Evolutionary conservation across 2,113 vertebrate species (phyloP).

Genomic region (Steatornis caripensis): DNA sequence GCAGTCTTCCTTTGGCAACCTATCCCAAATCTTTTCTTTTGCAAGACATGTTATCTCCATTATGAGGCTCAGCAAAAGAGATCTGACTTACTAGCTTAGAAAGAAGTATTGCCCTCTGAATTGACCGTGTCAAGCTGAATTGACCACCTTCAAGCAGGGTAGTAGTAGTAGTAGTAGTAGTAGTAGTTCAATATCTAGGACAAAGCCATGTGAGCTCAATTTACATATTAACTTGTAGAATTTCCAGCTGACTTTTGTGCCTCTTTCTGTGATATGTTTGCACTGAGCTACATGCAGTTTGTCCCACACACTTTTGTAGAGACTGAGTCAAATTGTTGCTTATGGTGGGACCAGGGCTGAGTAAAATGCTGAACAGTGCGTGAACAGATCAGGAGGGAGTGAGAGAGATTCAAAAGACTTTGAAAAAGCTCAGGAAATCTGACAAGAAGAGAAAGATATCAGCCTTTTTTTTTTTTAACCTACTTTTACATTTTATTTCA

Average conservation of each 20-base stretch:
- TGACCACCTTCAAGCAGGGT: no score
- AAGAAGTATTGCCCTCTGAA: background rate
- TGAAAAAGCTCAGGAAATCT: constrained; percentile 4
- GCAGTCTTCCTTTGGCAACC: background rate
- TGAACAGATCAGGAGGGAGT: background rate
- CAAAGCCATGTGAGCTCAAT: background rate
- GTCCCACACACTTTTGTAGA: background rate
- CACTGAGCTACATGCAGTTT: background rate
- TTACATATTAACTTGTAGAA: background rate
- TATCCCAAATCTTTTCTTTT: background rate
- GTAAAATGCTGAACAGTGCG: background rate
- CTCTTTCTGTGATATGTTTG: background rate
- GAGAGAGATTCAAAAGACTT: background rate
- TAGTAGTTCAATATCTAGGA: background rate
- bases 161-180: no score
- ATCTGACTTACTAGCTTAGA: background rate
- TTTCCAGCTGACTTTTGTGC: background rate
- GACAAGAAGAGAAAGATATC: background rate
- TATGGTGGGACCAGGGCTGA: background rate
- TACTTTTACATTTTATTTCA: constrained; percentile 33
- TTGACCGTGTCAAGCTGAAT: no score
- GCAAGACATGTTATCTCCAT: background rate
- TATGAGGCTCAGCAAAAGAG: background rate
- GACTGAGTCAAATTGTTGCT: background rate
- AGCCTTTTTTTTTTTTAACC: constrained; percentile 21